Evolutionary conservation across 2,888 invertebrate genomes (phyloP).

Genomic region (Dynastes hyllus): DNA sequence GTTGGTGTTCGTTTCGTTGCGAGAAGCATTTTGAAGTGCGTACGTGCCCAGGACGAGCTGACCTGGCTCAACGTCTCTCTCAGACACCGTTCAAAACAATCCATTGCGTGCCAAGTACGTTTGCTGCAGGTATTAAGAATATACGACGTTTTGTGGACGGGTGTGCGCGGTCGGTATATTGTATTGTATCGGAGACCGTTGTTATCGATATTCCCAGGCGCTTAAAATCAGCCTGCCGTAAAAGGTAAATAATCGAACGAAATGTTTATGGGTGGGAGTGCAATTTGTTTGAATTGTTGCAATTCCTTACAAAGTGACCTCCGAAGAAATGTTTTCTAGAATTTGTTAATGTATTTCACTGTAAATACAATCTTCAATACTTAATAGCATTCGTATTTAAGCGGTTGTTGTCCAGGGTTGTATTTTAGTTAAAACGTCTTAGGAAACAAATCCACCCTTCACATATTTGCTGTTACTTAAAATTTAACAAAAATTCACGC

Average conservation of each 20-base stretch:
- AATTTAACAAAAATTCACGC: too few relatives aligned
- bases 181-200: neutral
- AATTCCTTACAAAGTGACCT: too few relatives aligned
- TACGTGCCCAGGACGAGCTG: slow-evolving; percentile 57
- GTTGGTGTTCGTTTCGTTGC: neutral
- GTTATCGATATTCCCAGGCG: slow-evolving; percentile 26
- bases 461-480: too few relatives aligned
- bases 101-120: slow-evolving; percentile 58
- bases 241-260: slow-evolving; percentile 1
- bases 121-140: slow-evolving; percentile 57
- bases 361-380: too few relatives aligned
- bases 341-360: too few relatives aligned
- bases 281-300: neutral
- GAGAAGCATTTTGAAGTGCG: slow-evolving; percentile 45
- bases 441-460: too few relatives aligned
- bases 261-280: too few relatives aligned
- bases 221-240: neutral
- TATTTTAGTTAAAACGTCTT: too few relatives aligned
- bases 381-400: too few relatives aligned
- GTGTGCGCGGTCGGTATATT: neutral
- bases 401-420: too few relatives aligned
- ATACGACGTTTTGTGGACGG: slow-evolving; percentile 20
- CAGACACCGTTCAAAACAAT: slow-evolving; percentile 46
- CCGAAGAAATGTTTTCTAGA: too few relatives aligned
- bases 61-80: slow-evolving; percentile 58